These are phyloP conservation scores for Ryuthela nishihirai DNA, from an alignment of 2,888 invertebrate genomes.

Conservation along the genomic window DNA sequence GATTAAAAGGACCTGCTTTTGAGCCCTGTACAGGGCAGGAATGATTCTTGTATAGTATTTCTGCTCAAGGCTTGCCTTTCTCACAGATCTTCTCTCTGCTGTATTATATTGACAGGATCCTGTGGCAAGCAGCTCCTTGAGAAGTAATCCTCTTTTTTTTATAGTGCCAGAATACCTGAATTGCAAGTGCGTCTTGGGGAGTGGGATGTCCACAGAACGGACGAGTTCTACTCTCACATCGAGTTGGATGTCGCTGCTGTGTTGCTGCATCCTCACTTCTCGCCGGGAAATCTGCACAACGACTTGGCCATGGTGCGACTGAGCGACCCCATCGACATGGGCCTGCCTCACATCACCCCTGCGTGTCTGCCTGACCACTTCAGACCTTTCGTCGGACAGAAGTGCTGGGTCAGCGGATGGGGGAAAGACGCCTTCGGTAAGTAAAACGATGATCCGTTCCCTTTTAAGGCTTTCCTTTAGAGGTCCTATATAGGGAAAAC, in stretches of 20 bases:
- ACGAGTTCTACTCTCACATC: constrained; percentile 87
- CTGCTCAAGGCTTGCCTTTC: no score
- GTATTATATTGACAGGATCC: no score
- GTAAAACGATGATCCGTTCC: no score
- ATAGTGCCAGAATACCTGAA: constrained; percentile 72
- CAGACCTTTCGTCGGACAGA: constrained; percentile 72
- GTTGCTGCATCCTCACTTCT: constrained; percentile 86
- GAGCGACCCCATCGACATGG: constrained; percentile 69
- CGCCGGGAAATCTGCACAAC: constrained; percentile 90
- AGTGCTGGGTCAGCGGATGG: constrained; percentile 97
- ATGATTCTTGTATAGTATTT: no score
- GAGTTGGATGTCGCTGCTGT: constrained; percentile 79
- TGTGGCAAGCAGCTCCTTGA: no score
- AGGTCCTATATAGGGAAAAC: no score
- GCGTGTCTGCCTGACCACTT: constrained; percentile 83
- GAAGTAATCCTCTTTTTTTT: not conserved
- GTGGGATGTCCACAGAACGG: constrained; percentile 93
- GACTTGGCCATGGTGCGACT: constrained; percentile 85
- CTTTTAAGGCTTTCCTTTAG: no score
- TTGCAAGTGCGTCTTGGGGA: constrained; percentile 82
- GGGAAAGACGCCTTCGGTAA: constrained; percentile 89
- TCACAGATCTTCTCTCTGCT: no score
- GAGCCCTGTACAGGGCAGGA: no score
- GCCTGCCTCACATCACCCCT: constrained; percentile 78
- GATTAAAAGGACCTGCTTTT: no score